Base-by-base conservation (phyloP, 2,888 invertebrate genomes). In the Archips xylosteana region DNA sequence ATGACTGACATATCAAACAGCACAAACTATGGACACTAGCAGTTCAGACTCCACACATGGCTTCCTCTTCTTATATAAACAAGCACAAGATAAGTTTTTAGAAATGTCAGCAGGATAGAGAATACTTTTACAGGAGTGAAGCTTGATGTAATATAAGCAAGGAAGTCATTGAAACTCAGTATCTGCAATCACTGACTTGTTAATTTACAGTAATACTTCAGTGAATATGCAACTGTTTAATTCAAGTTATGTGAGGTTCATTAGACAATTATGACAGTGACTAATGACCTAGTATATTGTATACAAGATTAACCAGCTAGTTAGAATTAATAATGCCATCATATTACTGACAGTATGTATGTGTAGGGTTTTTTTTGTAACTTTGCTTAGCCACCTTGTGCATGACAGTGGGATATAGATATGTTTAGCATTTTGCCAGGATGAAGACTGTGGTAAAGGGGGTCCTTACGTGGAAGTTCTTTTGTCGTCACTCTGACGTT, bases 401-500 rank as follows among this genome's bases (percentile, higher is more conserved):
- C 4, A 15, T 15, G 54, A 8, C 54, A 54, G 13, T 15, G 15
- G 54, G 9, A 23, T 54, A 54, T 15, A 2, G 9, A 3, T 23
- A 51, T 57, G 32, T 32, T 57, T 32, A 3, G 12, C 10, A 57
- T 6, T 51, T 10, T 32, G 32, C 36, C 6, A 65, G 36, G 13
- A 15, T 34, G 32, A 32, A 13, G 32, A 32, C 51, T 12, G 15
- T 54, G 23, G 15, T 54, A 36, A 36, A 36, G 4, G 13, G 36
- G 5, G 36, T 73, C 78, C 94, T 94, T 90, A 95, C 94, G 89
- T 92, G 81, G 94, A 94, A 83, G 91, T 90, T 88, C 94, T 89
- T 87, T 95, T 95, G 76, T 94, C 94, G 84, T 95, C 94, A 83
- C 91, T 94, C 85, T 94, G 94, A 86, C 94, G 94, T 89, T 95